Percentiles rank a stretch among this genome's conserved stretches.
These are phyloP conservation scores for Pluvialis apricaria DNA, from an alignment of 2,113 vertebrate species.

Conservation along the genomic window DNA sequence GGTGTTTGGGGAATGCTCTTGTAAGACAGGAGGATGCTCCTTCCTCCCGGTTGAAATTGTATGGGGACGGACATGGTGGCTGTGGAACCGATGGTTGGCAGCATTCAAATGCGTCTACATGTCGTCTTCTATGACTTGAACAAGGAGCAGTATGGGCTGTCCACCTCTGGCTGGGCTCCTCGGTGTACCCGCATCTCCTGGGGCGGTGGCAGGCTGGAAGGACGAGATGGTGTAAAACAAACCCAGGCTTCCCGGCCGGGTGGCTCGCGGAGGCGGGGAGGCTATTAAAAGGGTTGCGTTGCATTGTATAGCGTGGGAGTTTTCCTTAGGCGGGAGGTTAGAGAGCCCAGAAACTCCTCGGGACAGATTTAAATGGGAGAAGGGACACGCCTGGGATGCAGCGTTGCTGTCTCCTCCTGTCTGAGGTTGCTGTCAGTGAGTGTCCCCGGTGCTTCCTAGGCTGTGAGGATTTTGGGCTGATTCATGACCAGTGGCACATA, in stretches of 20 bases:
- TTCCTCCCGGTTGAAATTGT: background rate
- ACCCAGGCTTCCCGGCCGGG: background rate
- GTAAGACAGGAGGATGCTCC: fast-evolving
- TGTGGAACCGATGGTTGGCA: background rate
- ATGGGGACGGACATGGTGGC: fast-evolving
- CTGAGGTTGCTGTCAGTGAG: background rate
- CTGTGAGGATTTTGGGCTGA: background rate
- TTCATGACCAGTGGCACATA: fast-evolving
- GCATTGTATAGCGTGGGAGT: background rate
- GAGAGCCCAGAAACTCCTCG: background rate
- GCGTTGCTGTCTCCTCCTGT: background rate
- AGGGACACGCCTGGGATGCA: background rate
- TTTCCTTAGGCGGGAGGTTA: constrained; percentile 5
- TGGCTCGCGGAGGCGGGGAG: background rate
- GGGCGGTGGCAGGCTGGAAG: background rate
- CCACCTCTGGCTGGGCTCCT: background rate
- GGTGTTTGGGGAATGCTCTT: background rate
- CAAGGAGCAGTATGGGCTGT: background rate
- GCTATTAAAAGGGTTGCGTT: background rate
- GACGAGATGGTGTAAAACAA: background rate
- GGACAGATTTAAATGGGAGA: background rate
- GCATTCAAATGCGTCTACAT: background rate
- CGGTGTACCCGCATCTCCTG: background rate
- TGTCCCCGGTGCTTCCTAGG: background rate
- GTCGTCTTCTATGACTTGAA: background rate